Evolutionary conservation across 2,888 invertebrate genomes (phyloP).

Genomic region (Cataglyphis livida): DNA sequence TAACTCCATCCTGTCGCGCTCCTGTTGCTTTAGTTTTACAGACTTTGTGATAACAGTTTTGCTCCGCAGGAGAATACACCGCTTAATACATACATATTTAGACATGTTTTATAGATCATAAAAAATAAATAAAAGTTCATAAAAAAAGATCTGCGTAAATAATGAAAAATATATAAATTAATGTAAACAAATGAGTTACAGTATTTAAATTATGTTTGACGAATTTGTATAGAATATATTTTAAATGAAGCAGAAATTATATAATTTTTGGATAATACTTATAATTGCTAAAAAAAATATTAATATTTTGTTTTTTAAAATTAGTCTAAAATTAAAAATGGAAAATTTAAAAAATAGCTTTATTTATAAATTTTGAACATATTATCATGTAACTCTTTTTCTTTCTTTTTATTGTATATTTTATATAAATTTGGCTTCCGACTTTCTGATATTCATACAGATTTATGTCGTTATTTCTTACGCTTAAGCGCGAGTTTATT

Average conservation of each 20-base stretch:
- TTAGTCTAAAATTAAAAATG: neutral
- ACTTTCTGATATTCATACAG: conserved; percentile 38
- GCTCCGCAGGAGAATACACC: neutral
- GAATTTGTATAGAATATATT: neutral
- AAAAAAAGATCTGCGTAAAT: neutral
- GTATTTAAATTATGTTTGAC: neutral
- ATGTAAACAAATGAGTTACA: neutral
- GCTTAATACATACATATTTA: neutral
- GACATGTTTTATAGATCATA: neutral
- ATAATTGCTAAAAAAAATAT: neutral
- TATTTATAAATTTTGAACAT: neutral
- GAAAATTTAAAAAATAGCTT: neutral
- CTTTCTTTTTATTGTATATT: neutral
- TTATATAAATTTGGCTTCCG: neutral
- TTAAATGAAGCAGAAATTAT: neutral
- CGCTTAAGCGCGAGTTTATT: neutral
- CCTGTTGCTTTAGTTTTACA: conserved; percentile 29
- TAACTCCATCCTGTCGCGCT: conserved; percentile 41
- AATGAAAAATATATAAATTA: neutral
- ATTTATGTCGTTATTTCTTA: conserved; percentile 12
- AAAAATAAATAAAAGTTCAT: neutral
- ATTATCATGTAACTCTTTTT: neutral
- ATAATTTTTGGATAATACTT: neutral
- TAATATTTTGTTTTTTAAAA: conserved; percentile 1
- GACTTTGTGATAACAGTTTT: conserved; percentile 48